Evolutionary conservation across 2,113 vertebrate genomes (phyloP).

Genomic region (Pseudorhombus dupliciocellatus): DNA sequence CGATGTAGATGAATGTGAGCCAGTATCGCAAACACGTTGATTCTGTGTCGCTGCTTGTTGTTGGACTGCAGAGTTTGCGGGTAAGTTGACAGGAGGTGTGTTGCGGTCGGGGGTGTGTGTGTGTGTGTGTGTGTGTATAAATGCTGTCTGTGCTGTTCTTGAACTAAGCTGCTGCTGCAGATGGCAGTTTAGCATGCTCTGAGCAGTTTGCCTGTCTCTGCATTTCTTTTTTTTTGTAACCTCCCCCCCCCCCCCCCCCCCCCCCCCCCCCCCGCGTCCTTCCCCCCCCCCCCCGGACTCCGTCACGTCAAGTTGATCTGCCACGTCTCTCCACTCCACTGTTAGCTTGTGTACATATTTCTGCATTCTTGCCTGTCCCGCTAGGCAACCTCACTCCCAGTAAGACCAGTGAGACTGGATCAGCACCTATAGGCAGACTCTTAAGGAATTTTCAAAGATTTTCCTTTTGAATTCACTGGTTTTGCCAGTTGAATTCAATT

Average conservation of each 20-base stretch:
- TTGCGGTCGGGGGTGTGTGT: background rate
- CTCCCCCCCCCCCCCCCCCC: background rate
- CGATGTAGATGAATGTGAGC: slow-evolving; percentile 10
- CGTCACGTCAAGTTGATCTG: slow-evolving; percentile 56
- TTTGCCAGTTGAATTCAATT: slow-evolving; percentile 21
- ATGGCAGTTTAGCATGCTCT: slow-evolving; percentile 70
- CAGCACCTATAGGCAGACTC: slow-evolving; percentile 13
- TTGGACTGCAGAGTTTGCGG: background rate
- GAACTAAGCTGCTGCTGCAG: slow-evolving; percentile 67
- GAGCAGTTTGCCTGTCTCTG: slow-evolving; percentile 63
- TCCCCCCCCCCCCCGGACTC: background rate
- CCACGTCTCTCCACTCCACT: slow-evolving; percentile 32
- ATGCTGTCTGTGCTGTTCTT: slow-evolving; percentile 69
- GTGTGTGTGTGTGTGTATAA: slow-evolving; percentile 37
- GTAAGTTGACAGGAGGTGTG: background rate
- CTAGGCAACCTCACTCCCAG: slow-evolving; percentile 38
- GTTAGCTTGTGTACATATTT: slow-evolving; percentile 25
- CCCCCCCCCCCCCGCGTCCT: too few relatives aligned
- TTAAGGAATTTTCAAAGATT: background rate
- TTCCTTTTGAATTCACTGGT: background rate
- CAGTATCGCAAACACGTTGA: background rate
- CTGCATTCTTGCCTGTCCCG: slow-evolving; percentile 16
- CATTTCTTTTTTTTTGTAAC: slow-evolving; percentile 42
- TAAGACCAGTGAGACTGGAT: slow-evolving; percentile 37
- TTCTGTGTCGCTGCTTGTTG: background rate